Evolutionary conservation across 2,797 vertebrate genomes (phyloP).

Genomic region (Melanotaenia nigrans): DNA sequence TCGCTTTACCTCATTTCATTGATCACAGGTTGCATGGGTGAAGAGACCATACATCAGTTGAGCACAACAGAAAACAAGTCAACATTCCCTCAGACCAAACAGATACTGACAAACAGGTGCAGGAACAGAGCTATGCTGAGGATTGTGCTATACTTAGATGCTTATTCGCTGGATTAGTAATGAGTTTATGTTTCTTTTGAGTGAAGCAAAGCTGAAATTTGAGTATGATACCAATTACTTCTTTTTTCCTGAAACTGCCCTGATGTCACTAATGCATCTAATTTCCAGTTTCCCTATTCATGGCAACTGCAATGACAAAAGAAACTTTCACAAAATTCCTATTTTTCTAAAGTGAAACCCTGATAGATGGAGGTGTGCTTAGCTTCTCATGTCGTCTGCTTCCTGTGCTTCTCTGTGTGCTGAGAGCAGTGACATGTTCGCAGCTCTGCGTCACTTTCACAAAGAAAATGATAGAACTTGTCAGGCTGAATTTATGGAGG

Average conservation of each 20-base stretch:
- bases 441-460: constrained; percentile 35
- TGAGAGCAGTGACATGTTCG: constrained; percentile 26
- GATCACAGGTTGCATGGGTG: constrained; percentile 47
- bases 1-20: constrained; percentile 57
- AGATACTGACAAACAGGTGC: constrained; percentile 44
- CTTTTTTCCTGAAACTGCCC: constrained; percentile 16
- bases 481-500: constrained; percentile 28
- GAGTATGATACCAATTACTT: constrained; percentile 7
- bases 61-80: constrained; percentile 47
- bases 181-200: constrained; percentile 4
- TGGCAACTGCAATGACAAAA: constrained; percentile 8
- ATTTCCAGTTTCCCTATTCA: constrained; percentile 26
- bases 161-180: constrained; percentile 10
- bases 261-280: constrained; percentile 7
- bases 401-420: constrained; percentile 37
- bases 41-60: constrained; percentile 41
- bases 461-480: constrained; percentile 18
- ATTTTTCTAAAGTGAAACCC: constrained; percentile 30
- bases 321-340: constrained; percentile 8
- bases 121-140: constrained; percentile 66
- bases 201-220: constrained; percentile 13
- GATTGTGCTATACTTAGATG: constrained; percentile 39
- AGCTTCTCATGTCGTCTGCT: constrained; percentile 54
- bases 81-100: constrained; percentile 45
- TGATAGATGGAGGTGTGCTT: constrained; percentile 69